Conservation (phyloP, 2,888 invertebrate genomes). For the Anthrax anthrax region DNA sequence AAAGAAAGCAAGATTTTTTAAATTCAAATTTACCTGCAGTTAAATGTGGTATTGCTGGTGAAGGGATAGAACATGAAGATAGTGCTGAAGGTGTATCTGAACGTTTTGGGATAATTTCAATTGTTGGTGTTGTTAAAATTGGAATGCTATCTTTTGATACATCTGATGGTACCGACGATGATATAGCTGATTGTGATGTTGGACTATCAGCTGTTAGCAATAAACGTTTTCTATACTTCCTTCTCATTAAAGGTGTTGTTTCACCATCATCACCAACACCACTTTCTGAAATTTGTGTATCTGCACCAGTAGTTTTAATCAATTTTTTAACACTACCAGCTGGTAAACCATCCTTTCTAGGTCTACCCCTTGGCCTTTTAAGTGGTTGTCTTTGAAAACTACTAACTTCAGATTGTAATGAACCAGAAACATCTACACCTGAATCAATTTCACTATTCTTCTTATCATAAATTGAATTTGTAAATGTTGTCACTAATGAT, state of each 20-base stretch:
- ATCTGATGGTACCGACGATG: background rate
- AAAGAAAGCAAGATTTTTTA: no score
- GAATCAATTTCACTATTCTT: conserved; percentile 8
- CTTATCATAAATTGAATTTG: conserved; percentile 6
- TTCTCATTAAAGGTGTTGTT: background rate
- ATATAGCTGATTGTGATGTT: background rate
- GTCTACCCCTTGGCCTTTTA: conserved; percentile 12
- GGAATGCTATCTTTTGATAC: background rate
- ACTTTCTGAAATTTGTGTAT: background rate
- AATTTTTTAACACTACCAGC: conserved; percentile 10
- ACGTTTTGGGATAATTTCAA: background rate
- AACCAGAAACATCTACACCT: conserved; percentile 10
- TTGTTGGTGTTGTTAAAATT: background rate
- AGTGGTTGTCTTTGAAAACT: conserved; percentile 5
- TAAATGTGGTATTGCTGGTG: background rate
- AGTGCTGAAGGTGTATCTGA: background rate
- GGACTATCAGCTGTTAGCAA: background rate
- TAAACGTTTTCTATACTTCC: background rate
- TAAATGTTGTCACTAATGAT: conserved; percentile 9
- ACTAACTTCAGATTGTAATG: conserved; percentile 5
- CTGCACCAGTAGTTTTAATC: conserved; percentile 22
- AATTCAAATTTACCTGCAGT: background rate
- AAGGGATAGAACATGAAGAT: background rate
- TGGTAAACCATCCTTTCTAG: conserved; percentile 10
- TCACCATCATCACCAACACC: background rate